Conservation (phyloP, 2,113 vertebrate genomes). For the Ophiodon elongatus region DNA sequence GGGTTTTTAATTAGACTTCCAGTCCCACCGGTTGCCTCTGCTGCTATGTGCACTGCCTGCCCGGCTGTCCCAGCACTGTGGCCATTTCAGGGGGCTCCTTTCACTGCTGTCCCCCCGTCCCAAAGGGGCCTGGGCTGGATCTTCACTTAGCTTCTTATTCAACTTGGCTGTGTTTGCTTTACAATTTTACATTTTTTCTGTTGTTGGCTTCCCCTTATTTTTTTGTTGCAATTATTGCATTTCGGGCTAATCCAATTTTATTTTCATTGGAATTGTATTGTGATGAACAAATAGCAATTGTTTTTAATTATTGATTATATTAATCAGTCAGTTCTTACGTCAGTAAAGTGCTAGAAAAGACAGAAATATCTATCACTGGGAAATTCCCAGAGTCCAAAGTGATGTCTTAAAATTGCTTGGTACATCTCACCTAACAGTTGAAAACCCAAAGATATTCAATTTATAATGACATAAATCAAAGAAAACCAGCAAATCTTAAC, state of each 20-base stretch:
- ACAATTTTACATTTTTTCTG: not conserved
- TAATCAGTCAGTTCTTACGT: not conserved
- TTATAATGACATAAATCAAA: not conserved
- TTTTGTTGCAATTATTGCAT: not conserved
- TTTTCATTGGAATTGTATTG: not conserved
- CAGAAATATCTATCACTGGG: not conserved
- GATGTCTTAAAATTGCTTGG: not conserved
- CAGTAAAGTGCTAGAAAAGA: not conserved
- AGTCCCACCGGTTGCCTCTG: constrained; percentile 63
- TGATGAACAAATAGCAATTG: not conserved
- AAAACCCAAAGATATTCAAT: not conserved
- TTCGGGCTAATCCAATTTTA: not conserved
- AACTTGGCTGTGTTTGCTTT: not conserved
- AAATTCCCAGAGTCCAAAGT: not conserved
- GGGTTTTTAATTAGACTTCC: constrained; percentile 87
- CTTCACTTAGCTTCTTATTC: not conserved
- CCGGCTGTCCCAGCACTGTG: constrained; percentile 42
- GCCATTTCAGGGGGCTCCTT: constrained; percentile 56
- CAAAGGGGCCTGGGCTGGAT: constrained; percentile 16
- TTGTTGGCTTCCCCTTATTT: not conserved
- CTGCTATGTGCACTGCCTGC: constrained; percentile 58
- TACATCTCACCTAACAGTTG: not conserved
- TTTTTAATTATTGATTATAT: not conserved
- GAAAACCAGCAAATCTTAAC: not conserved
- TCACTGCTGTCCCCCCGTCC: constrained; percentile 25